These are phyloP conservation scores for Rhagonycha lutea DNA, from an alignment of 2,888 invertebrate genomes.

Conservation along the genomic window DNA sequence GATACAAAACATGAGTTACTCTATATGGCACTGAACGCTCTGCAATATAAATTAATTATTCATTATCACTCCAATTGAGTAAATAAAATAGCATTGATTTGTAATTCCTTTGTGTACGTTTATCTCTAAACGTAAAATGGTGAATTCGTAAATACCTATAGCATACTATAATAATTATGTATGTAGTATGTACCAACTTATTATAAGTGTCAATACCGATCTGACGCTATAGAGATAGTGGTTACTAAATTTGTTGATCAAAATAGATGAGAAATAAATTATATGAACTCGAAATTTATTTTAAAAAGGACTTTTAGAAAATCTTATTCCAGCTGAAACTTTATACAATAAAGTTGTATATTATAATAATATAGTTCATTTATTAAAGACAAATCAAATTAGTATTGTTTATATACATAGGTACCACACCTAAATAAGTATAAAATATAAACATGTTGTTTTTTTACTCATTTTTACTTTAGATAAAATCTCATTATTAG, in stretches of 20 bases:
- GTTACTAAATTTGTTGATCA: neutral
- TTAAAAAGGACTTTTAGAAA: neutral
- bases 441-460: too few species aligned
- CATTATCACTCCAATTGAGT: too few species aligned
- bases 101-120: neutral
- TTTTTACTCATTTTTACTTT: neutral
- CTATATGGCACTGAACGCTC: too few species aligned
- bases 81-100: too few species aligned
- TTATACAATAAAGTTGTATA: neutral
- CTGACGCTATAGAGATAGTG: neutral
- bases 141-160: neutral
- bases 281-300: neutral
- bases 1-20: too few species aligned
- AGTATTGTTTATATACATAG: too few species aligned
- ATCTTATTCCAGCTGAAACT: neutral
- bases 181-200: neutral
- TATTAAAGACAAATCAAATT: neutral
- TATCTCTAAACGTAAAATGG: neutral
- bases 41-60: too few species aligned
- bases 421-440: too few species aligned
- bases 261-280: neutral
- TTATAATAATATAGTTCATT: neutral
- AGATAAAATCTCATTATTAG: neutral
- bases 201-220: neutral
- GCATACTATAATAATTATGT: neutral